phyloP scores from a whole-genome alignment of 2,888 invertebrate genomes.

The Tanaodytes sp. region DNA sequence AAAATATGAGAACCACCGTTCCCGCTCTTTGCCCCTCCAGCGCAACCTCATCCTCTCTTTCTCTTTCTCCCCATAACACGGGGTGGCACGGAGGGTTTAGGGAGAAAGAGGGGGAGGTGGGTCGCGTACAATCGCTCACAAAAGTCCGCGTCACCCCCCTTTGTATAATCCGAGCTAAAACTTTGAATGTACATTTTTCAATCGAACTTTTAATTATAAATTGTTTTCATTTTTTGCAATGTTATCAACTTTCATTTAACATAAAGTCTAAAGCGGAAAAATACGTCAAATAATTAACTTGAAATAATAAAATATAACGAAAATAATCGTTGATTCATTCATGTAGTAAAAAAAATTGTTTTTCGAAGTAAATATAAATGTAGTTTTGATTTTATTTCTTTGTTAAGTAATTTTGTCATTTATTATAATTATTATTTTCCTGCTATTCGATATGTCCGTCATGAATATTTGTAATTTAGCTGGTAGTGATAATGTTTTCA shows the following conservation, averaged over 20 bases:
- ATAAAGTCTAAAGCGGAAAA: too few relatives aligned
- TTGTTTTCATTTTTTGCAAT: slow-evolving; percentile 18
- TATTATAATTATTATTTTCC: too few relatives aligned
- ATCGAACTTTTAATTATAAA: slow-evolving; percentile 4
- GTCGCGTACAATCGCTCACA: slow-evolving; percentile 67
- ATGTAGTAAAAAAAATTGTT: too few relatives aligned
- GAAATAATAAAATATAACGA: too few relatives aligned
- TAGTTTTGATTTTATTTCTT: too few relatives aligned
- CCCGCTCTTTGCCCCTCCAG: slow-evolving; percentile 52
- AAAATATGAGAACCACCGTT: slow-evolving; percentile 69
- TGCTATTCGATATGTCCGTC: too few relatives aligned
- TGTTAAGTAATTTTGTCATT: too few relatives aligned
- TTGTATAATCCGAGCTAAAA: slow-evolving; percentile 64
- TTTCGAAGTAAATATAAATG: too few relatives aligned
- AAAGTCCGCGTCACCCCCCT: slow-evolving; percentile 65
- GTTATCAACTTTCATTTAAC: too few relatives aligned
- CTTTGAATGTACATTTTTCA: slow-evolving; percentile 35
- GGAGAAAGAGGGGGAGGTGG: slow-evolving; percentile 67
- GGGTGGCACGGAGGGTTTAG: slow-evolving; percentile 69
- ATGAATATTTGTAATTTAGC: too few relatives aligned
- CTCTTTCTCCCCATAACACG: slow-evolving; percentile 64
- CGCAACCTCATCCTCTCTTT: slow-evolving; percentile 52
- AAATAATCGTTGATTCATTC: too few relatives aligned
- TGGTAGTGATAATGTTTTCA: too few relatives aligned
- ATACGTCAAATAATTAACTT: neutral